Percentiles rank a stretch among this genome's conserved stretches.
phyloP scores from a whole-genome alignment of 2,888 invertebrate species.

The Mellilla xanthometata region DNA sequence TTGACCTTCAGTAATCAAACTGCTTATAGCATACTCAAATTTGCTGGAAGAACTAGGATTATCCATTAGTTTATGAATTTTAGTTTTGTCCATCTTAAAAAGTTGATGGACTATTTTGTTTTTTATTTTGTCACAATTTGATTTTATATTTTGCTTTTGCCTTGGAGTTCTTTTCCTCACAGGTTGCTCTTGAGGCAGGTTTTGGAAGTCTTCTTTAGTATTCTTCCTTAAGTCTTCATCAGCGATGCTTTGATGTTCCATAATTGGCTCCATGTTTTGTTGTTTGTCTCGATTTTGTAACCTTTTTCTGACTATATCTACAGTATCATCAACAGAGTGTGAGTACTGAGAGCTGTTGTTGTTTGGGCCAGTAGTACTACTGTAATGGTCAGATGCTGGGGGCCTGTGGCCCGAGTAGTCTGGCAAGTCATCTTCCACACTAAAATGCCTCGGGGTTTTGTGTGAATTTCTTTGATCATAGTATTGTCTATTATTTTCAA shows the following conservation, averaged over 20 bases:
- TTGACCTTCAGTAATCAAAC: conserved; percentile 75
- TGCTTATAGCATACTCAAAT: conserved; percentile 77
- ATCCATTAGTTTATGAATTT: conserved; percentile 74
- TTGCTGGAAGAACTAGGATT: conserved; percentile 76
- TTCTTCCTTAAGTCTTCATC: conserved; percentile 36
- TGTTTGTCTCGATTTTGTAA: conserved; percentile 62
- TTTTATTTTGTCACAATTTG: conserved; percentile 71
- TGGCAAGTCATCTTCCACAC: conserved; percentile 38
- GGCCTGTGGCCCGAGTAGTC: conserved; percentile 69
- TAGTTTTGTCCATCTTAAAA: conserved; percentile 77
- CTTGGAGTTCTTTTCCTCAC: conserved; percentile 50
- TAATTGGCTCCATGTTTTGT: conserved; percentile 34
- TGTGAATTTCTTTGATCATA: conserved; percentile 45
- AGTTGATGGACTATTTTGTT: conserved; percentile 74
- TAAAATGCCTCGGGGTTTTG: conserved; percentile 41
- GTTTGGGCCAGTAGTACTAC: conserved; percentile 54
- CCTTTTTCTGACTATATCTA: conserved; percentile 65
- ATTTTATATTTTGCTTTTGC: conserved; percentile 48
- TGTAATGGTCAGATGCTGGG: conserved; percentile 73
- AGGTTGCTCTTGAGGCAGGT: conserved; percentile 47
- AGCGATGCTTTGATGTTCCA: conserved; percentile 33
- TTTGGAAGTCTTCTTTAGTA: conserved; percentile 27
- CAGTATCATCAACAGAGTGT: conserved; percentile 71
- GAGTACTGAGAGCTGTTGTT: conserved; percentile 65
- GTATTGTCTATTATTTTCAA: conserved; percentile 39